Conservation (phyloP, 2,888 invertebrate species). For the Chouioia cunea region DNA sequence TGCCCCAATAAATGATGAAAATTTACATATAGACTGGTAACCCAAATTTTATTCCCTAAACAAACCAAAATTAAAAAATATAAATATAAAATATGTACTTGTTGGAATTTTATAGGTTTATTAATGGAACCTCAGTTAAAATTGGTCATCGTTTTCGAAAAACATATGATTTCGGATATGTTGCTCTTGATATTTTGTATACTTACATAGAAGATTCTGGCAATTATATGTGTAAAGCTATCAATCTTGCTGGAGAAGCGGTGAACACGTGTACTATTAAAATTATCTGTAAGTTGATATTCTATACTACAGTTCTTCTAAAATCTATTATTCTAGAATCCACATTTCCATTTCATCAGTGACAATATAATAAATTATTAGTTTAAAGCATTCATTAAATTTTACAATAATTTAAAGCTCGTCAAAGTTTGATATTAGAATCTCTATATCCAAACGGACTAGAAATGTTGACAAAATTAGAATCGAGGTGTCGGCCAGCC, state of each 20-base stretch:
- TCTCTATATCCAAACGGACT: slow-evolving; percentile 94
- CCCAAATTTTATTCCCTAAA: slow-evolving; percentile 3
- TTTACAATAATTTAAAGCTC: slow-evolving; percentile 70
- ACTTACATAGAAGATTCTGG: slow-evolving; percentile 95
- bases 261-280: slow-evolving; percentile 92
- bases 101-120: slow-evolving; percentile 71
- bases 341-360: not conserved
- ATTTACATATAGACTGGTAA: slow-evolving; percentile 91
- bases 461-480: slow-evolving; percentile 90
- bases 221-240: slow-evolving; percentile 95
- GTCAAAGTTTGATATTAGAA: slow-evolving; percentile 87
- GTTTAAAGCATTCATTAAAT: not conserved
- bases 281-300: slow-evolving; percentile 77
- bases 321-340: too few species aligned
- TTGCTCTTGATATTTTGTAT: slow-evolving; percentile 92
- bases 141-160: slow-evolving; percentile 92
- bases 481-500: slow-evolving; percentile 85
- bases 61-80: too few species aligned
- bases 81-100: not conserved
- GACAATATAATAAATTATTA: not conserved
- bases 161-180: slow-evolving; percentile 98
- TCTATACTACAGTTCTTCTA: too few species aligned
- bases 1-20: slow-evolving; percentile 91
- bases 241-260: slow-evolving; percentile 93
- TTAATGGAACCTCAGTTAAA: slow-evolving; percentile 90